phyloP scores from a whole-genome alignment of 2,797 vertebrate genomes.

The Ceyx erithaca region DNA sequence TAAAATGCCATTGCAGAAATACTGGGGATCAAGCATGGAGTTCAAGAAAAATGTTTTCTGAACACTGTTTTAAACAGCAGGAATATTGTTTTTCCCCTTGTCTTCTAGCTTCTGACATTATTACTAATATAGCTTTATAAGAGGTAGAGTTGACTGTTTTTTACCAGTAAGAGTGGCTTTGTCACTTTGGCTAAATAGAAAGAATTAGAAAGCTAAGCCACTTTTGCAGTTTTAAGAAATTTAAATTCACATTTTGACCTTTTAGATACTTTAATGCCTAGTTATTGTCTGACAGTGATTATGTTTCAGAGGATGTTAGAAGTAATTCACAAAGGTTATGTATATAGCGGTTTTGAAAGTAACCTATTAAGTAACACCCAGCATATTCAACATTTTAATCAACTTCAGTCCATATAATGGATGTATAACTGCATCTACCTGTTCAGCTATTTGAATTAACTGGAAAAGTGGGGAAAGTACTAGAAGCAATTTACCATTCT shows the following conservation, averaged over 20 bases:
- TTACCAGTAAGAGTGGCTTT: background rate
- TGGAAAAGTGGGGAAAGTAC: background rate
- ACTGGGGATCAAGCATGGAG: rapidly evolving
- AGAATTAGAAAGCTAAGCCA: background rate
- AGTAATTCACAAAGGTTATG: constrained; percentile 34
- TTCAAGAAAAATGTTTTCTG: background rate
- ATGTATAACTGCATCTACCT: background rate
- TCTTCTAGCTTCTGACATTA: background rate
- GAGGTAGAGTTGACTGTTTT: background rate
- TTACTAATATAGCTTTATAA: background rate
- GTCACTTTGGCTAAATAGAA: background rate
- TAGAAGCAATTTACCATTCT: background rate
- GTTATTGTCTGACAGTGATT: background rate
- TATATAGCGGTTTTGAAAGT: constrained; percentile 5
- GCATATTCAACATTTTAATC: background rate
- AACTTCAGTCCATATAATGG: background rate
- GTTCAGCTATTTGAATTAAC: background rate
- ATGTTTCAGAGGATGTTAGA: background rate
- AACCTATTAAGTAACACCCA: background rate
- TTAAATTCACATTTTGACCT: constrained; percentile 13
- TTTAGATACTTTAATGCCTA: background rate
- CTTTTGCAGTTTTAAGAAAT: background rate
- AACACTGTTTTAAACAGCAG: background rate
- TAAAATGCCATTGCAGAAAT: background rate
- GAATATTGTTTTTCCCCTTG: background rate